Evolutionary conservation across 2,797 vertebrate species (phyloP).

Genomic region (Eidolon dupreanum): DNA sequence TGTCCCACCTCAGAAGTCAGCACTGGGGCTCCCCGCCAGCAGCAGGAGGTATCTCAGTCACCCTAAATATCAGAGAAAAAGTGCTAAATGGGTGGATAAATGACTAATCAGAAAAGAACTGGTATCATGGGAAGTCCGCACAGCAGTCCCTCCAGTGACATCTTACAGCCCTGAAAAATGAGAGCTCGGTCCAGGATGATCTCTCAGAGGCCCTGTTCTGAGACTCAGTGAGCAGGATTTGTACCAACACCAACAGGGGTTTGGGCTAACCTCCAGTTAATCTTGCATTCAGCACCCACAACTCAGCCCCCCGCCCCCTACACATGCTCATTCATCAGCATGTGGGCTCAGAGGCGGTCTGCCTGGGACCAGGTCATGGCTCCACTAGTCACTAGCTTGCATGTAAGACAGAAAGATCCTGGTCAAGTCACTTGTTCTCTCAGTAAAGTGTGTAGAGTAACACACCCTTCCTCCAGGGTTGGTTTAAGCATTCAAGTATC

Average conservation of each 20-base stretch:
- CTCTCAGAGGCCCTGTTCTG: neutral
- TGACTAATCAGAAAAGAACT: neutral
- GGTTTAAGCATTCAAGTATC: neutral
- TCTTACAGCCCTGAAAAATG: neutral
- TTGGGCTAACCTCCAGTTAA: neutral
- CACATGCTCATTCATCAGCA: neutral
- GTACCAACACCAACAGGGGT: neutral
- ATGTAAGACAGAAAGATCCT: neutral
- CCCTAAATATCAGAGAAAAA: neutral
- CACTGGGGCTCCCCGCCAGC: neutral
- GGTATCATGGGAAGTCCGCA: neutral
- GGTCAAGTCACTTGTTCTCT: neutral
- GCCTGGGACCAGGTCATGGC: neutral
- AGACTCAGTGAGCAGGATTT: neutral
- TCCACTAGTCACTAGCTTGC: neutral
- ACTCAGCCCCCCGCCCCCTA: neutral
- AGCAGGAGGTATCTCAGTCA: neutral
- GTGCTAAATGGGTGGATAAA: neutral
- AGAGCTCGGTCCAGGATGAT: neutral
- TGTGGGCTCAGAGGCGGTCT: neutral
- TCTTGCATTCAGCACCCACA: neutral
- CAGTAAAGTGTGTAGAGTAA: neutral
- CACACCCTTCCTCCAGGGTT: neutral
- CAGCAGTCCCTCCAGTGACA: neutral
- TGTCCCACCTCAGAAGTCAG: neutral